Base-by-base conservation (phyloP, 2,113 vertebrate species). In the Perca fluviatilis region DNA sequence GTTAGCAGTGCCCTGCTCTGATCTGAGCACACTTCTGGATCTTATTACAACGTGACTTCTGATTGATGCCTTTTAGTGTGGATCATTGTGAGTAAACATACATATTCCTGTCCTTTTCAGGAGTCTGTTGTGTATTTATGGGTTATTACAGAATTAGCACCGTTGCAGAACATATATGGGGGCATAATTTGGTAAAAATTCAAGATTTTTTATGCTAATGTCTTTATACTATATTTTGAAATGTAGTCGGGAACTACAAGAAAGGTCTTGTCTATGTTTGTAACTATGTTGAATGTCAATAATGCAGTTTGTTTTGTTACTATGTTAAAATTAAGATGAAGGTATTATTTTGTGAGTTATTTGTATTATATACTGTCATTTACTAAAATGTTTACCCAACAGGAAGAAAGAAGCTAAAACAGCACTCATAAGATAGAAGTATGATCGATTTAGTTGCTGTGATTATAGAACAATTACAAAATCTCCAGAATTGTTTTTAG, bases 1-100 rank as follows among this genome's bases (percentile, higher is more conserved):
- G 93, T 93, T 92, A 92, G 82, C 82, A 77, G 83, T 86, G 82
- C 60, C 82, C 86, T 79, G 83, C 91, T 91, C 88, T 86, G 87
- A 93, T 94, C 89, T 70, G 63, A 79, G 79, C 68, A 72, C 83
- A 90, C 86, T 84, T 92, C 80, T 94, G 89, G 88, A 85, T 90
- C 74, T 92, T 86, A 91, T 90, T 91, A 93, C 84, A 84, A 91
- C 83, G 76, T 88, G 90, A 91, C 88, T 90, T 83, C 61, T 89
- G 88, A 94, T 89, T 85, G 84, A 91, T 92, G 90, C 80, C 88
- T 84, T 77, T 80, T 81, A 83, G 86, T 84, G 71, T 83, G 76
- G 86, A 84, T 92, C 83, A 80, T 77, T 82, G 77, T 75, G 66
- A 78, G 76, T 75, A 88, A 90, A 91, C 66, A 87, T 71, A 79